A percentile compares a stretch with the other conserved stretches of the same genome.
Conservation (phyloP, 2,888 invertebrate species). For the Pedicia rivosa region DNA sequence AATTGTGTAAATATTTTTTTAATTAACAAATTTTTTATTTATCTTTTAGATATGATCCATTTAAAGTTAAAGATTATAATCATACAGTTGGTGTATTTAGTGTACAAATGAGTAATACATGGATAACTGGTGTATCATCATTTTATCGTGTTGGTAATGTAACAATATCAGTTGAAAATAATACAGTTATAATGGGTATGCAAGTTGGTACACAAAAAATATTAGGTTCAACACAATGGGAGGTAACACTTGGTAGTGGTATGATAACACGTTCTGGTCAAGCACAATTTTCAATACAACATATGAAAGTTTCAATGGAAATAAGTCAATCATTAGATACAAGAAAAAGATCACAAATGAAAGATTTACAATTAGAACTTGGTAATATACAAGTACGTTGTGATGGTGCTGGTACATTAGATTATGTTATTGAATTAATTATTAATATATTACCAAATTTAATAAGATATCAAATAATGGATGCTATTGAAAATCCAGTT, state of each 20-base stretch:
- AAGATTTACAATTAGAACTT: conserved; percentile 59
- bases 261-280: conserved; percentile 53
- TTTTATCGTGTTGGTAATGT: conserved; percentile 71
- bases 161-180: conserved; percentile 52
- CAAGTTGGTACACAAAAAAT: conserved; percentile 68
- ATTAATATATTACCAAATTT: conserved; percentile 74
- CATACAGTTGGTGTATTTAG: conserved; percentile 53
- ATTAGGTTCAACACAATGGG: conserved; percentile 64
- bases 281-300: conserved; percentile 62
- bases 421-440: conserved; percentile 64
- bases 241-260: conserved; percentile 49
- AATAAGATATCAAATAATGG: conserved; percentile 73
- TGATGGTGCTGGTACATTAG: conserved; percentile 73
- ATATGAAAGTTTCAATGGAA: conserved; percentile 50
- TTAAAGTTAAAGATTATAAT: conserved; percentile 53
- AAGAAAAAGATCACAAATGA: conserved; percentile 50
- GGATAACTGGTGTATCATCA: conserved; percentile 62
- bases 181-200: conserved; percentile 38
- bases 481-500: conserved; percentile 63
- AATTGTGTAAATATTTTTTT: too few relatives aligned
- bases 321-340: conserved; percentile 65
- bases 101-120: conserved; percentile 54
- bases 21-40: too few relatives aligned
- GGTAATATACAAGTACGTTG: conserved; percentile 67
- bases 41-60: conserved; percentile 71